Percentiles rank a stretch among this genome's conserved stretches.
These are phyloP conservation scores for Yponomeuta sedellus DNA, from an alignment of 2,888 invertebrate species.

Conservation along the genomic window DNA sequence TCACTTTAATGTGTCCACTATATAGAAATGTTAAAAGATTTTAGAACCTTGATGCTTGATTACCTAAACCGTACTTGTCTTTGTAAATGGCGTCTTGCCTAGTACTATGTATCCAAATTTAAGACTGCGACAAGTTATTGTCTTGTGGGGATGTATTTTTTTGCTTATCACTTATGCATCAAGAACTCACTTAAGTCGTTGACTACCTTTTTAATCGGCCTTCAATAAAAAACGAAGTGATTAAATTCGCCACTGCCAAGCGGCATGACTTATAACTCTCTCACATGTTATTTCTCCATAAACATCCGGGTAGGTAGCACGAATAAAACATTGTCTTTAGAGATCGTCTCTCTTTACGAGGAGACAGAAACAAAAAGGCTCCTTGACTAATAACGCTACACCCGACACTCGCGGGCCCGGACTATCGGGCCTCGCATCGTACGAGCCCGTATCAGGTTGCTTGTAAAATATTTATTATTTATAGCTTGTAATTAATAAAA, in stretches of 20 bases:
- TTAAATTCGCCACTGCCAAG: neutral
- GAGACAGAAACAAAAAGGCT: slow-evolving; percentile 48
- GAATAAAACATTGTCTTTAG: neutral
- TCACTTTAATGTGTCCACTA: too few species aligned
- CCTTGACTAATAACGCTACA: slow-evolving; percentile 64
- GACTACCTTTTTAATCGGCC: neutral
- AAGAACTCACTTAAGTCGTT: neutral
- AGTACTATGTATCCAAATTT: too few species aligned
- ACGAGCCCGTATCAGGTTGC: slow-evolving; percentile 64
- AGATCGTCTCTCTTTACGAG: neutral
- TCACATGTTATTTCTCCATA: neutral
- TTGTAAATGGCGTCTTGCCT: too few species aligned
- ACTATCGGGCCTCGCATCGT: slow-evolving; percentile 60
- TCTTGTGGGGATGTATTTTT: too few species aligned
- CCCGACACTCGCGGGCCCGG: slow-evolving; percentile 40
- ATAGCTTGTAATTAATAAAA: slow-evolving; percentile 74
- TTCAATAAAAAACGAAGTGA: neutral
- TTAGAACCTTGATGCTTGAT: too few species aligned
- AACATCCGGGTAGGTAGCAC: slow-evolving; percentile 2
- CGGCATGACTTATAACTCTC: neutral
- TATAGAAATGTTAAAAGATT: too few species aligned
- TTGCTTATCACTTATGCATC: neutral
- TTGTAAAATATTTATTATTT: slow-evolving; percentile 75
- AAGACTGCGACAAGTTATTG: too few species aligned
- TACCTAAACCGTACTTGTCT: too few species aligned